A percentile compares a stretch with the other conserved stretches of the same genome.
phyloP scores from a whole-genome alignment of 2,888 invertebrate species.

The Plebejus argus region DNA sequence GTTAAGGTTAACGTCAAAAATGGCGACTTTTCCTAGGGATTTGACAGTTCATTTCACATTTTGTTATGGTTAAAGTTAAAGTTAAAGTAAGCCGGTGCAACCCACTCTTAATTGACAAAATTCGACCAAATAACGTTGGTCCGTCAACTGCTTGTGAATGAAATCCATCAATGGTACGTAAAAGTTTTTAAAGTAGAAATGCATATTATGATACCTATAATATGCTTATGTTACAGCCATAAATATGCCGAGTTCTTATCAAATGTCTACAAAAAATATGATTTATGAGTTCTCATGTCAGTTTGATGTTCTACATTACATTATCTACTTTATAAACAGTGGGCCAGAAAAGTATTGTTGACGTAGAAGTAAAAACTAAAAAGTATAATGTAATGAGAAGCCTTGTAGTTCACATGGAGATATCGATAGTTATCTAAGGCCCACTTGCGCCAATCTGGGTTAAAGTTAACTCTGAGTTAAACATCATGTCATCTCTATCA shows the following conservation, averaged over 20 bases:
- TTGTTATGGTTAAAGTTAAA: no score
- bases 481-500: no score
- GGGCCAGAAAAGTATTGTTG: neutral
- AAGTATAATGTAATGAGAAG: neutral
- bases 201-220: neutral
- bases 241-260: neutral
- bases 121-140: no score
- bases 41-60: no score
- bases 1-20: no score
- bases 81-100: no score
- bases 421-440: constrained; percentile 27
- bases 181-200: neutral
- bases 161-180: neutral
- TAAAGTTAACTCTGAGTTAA: no score
- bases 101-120: no score
- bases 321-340: constrained; percentile 3
- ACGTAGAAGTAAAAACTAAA: no score
- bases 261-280: neutral
- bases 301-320: constrained; percentile 4
- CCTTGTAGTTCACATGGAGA: constrained; percentile 2
- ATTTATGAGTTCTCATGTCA: constrained; percentile 9
- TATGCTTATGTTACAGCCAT: neutral
- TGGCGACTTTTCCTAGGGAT: no score
- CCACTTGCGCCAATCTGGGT: no score
- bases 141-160: no score